Conservation (phyloP, 2,113 vertebrate genomes). For the Ardeotis arabs region DNA sequence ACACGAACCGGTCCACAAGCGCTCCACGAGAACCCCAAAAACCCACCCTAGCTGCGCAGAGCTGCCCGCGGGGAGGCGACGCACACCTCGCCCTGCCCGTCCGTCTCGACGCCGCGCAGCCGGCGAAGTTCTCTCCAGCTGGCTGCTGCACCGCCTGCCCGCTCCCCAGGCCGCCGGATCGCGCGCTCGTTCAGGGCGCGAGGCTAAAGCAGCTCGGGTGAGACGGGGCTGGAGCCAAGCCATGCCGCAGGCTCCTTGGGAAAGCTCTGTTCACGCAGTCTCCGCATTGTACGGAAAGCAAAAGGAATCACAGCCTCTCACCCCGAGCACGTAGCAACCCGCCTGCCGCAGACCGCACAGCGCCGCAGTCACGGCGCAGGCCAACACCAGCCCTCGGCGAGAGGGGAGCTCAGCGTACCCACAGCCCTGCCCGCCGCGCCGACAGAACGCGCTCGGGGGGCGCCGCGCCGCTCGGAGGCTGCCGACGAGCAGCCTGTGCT, state of each 20-base stretch:
- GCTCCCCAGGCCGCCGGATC: not conserved
- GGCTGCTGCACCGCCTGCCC: not conserved
- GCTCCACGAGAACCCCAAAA: not conserved
- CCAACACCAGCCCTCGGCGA: not conserved
- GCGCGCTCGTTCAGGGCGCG: fast-evolving
- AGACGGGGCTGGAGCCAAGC: fast-evolving
- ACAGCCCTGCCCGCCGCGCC: not conserved
- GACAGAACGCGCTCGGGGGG: fast-evolving
- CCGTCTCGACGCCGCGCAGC: not conserved
- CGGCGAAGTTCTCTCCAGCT: not conserved
- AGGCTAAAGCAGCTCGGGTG: not conserved
- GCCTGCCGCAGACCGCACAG: not conserved
- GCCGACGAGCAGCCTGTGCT: not conserved
- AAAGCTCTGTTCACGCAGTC: not conserved
- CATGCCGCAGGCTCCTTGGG: not conserved
- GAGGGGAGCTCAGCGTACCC: not conserved
- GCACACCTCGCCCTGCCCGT: not conserved
- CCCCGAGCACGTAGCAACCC: not conserved
- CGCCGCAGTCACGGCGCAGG: fast-evolving
- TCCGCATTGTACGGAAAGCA: not conserved
- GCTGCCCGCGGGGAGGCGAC: not conserved
- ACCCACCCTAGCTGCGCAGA: not conserved
- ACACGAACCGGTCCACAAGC: not conserved
- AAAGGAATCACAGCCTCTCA: not conserved
- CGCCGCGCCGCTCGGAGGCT: fast-evolving